phyloP scores from a whole-genome alignment of 2,113 vertebrate genomes.

The Probosciger aterrimus region DNA sequence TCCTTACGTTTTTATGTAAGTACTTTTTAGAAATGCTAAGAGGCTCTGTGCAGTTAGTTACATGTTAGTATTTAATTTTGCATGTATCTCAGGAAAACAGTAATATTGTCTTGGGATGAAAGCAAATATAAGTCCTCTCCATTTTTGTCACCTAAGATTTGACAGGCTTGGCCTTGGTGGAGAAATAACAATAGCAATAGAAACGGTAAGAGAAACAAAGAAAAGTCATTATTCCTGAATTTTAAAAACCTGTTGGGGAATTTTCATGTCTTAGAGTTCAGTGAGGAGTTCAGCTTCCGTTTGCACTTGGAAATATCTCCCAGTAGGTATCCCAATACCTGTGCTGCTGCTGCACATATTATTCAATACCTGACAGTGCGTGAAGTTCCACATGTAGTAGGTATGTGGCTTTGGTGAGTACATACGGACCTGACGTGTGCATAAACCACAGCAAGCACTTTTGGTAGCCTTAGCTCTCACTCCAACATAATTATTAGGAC shows the following conservation, averaged over 20 bases:
- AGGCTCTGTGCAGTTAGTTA: not conserved
- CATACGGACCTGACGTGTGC: not conserved
- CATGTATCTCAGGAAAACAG: not conserved
- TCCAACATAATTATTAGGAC: not conserved
- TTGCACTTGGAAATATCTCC: not conserved
- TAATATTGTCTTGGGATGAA: not conserved
- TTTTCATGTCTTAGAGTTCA: not conserved
- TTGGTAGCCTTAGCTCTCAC: not conserved
- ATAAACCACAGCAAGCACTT: not conserved
- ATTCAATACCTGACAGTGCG: not conserved
- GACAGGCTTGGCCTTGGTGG: not conserved
- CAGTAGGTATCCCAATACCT: not conserved
- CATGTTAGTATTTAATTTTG: not conserved
- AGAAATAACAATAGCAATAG: not conserved
- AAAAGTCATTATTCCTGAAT: not conserved
- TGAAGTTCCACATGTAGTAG: not conserved
- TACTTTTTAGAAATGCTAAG: not conserved
- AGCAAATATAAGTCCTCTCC: not conserved
- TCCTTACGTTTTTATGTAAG: not conserved
- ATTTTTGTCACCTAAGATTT: not conserved
- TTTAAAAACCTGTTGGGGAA: not conserved
- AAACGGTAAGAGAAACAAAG: conserved; percentile 9
- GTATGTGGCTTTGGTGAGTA: not conserved
- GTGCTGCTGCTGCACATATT: not conserved
- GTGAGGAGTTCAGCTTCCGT: not conserved